Percentiles rank a stretch among this genome's conserved stretches.
Evolutionary conservation across 2,888 invertebrate genomes (phyloP).

Genomic region (Coremacera marginata): DNA sequence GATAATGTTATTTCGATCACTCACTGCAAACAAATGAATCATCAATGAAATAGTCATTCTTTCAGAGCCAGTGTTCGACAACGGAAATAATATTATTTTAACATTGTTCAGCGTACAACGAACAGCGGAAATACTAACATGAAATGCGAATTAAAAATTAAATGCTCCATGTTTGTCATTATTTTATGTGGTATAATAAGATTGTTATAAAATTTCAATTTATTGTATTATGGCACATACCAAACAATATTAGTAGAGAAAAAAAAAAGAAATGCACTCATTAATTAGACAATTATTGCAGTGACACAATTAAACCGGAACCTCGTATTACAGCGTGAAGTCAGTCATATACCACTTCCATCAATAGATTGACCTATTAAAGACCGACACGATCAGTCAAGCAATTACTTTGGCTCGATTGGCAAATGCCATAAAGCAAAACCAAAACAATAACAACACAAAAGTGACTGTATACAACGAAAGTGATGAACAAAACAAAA

Average conservation of each 20-base stretch:
- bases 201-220: neutral
- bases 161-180: neutral
- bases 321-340: conserved; percentile 47
- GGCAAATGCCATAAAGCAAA: conserved; percentile 47
- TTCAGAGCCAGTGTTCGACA: neutral
- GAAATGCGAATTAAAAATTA: neutral
- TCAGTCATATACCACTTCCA: conserved; percentile 3
- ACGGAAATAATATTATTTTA: conserved; percentile 14
- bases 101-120: neutral
- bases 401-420: conserved; percentile 43
- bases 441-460: neutral
- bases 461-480: conserved; percentile 45
- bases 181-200: neutral
- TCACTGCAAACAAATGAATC: neutral
- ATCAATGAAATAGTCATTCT: neutral
- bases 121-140: conserved; percentile 17
- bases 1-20: neutral
- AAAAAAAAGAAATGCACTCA: neutral
- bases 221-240: neutral
- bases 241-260: neutral
- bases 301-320: conserved; percentile 54
- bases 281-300: conserved; percentile 5
- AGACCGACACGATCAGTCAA: conserved; percentile 9
- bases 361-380: conserved; percentile 31
- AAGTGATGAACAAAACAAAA: conserved; percentile 59